Percentiles rank a stretch among this genome's conserved stretches.
Evolutionary conservation across 2,113 vertebrate genomes (phyloP).

Genomic region (Gymnocephalus cernua): DNA sequence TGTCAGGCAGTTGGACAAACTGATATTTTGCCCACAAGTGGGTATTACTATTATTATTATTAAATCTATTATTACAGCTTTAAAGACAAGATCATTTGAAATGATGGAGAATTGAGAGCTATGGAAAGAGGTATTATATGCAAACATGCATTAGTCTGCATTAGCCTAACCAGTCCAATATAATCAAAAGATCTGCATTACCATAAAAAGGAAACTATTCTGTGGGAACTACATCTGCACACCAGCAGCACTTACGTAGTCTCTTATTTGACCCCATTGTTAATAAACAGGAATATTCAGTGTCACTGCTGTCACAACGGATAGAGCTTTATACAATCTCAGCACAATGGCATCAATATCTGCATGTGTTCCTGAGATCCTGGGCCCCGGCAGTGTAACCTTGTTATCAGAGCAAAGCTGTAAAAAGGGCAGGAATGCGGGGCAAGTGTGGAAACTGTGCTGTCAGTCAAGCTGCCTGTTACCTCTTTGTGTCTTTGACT

Average conservation of each 20-base stretch:
- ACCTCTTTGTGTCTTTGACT: slow-evolving; percentile 27
- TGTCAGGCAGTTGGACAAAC: background rate
- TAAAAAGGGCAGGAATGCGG: background rate
- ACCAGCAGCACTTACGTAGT: background rate
- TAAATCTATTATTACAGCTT: background rate
- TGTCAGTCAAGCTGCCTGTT: slow-evolving; percentile 46
- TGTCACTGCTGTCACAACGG: slow-evolving; percentile 42
- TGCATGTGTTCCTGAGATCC: slow-evolving; percentile 33
- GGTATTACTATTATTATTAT: background rate
- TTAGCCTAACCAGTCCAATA: background rate
- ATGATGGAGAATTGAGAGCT: background rate
- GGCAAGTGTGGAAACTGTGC: slow-evolving; percentile 19
- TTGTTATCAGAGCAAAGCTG: slow-evolving; percentile 42
- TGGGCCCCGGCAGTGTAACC: background rate
- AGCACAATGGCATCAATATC: slow-evolving; percentile 34
- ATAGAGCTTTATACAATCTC: slow-evolving; percentile 25
- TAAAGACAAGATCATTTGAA: background rate
- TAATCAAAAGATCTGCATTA: background rate
- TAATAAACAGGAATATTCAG: slow-evolving; percentile 44
- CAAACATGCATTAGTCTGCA: background rate
- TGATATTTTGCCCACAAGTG: background rate
- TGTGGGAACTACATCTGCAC: background rate
- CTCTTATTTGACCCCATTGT: background rate
- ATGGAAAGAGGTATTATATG: background rate
- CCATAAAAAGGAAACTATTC: background rate